Conservation (phyloP, 2,888 invertebrate species). For the Nyleta sp. region DNA sequence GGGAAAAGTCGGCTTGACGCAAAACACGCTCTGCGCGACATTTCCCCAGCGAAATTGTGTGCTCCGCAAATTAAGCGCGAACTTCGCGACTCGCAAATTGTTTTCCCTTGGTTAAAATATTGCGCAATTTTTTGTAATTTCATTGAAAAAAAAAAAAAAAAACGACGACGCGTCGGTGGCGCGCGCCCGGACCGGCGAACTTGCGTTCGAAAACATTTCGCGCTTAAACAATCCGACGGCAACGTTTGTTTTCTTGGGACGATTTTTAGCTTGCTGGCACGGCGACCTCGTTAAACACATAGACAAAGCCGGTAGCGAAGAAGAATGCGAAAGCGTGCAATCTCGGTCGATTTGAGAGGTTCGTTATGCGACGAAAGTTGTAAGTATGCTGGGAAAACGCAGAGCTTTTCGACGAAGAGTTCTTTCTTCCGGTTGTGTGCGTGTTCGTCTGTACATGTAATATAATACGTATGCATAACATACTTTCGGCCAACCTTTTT, state of each 20-base stretch:
- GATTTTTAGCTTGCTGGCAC: slow-evolving; percentile 47
- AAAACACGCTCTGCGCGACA: not conserved
- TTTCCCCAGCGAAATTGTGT: not conserved
- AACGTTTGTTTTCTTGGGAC: slow-evolving; percentile 47
- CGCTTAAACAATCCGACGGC: slow-evolving; percentile 28
- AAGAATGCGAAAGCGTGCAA: slow-evolving; percentile 66
- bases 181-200: too few relatives aligned
- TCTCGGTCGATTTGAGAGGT: slow-evolving; percentile 67
- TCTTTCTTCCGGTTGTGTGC: slow-evolving; percentile 36
- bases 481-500: slow-evolving; percentile 24
- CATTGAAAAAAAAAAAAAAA: too few relatives aligned
- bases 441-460: slow-evolving; percentile 29
- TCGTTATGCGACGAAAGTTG: slow-evolving; percentile 66
- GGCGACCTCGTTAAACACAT: slow-evolving; percentile 62
- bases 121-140: too few relatives aligned
- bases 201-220: slow-evolving; percentile 16
- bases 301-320: slow-evolving; percentile 52
- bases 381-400: slow-evolving; percentile 55
- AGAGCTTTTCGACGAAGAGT: slow-evolving; percentile 45
- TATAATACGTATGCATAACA: too few relatives aligned
- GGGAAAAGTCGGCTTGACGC: too few relatives aligned
- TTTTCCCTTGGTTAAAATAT: too few relatives aligned
- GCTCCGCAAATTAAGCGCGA: too few relatives aligned
- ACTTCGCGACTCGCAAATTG: too few relatives aligned
- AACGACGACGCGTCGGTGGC: too few relatives aligned